A percentile compares a stretch with the other conserved stretches of the same genome.
Evolutionary conservation across 2,797 vertebrate genomes (phyloP).

Genomic region (Loriculus beryllinus): DNA sequence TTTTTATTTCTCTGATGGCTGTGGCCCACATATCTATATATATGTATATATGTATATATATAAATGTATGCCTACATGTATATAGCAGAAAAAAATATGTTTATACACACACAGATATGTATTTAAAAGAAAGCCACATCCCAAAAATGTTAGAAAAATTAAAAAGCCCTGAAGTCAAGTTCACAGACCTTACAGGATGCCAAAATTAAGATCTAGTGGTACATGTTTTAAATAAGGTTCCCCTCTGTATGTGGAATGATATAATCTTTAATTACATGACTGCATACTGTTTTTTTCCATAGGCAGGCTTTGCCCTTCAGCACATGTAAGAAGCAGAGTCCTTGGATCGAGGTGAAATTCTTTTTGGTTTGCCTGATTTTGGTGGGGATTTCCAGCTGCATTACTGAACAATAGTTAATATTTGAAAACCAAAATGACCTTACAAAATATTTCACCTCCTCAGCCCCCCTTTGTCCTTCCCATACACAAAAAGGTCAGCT

Average conservation of each 20-base stretch:
- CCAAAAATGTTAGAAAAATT: not conserved
- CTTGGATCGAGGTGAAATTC: not conserved
- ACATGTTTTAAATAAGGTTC: not conserved
- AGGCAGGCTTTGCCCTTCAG: not conserved
- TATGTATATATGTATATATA: too few species aligned
- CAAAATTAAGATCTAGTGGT: not conserved
- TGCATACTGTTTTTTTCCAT: not conserved
- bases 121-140: not conserved
- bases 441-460: not conserved
- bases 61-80: not conserved
- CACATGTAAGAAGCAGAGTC: not conserved
- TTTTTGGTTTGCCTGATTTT: not conserved
- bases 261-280: slow-evolving; percentile 11
- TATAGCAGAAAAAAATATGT: not conserved
- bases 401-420: not conserved
- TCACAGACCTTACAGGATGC: not conserved
- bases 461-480: not conserved
- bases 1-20: not conserved
- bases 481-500: not conserved
- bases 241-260: not conserved
- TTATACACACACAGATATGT: not conserved
- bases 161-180: not conserved
- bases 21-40: not conserved
- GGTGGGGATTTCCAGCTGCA: not conserved
- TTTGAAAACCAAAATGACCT: not conserved